Evolutionary conservation across 2,797 vertebrate species (phyloP).

Genomic region (Ctenopoma kingsleyae): DNA sequence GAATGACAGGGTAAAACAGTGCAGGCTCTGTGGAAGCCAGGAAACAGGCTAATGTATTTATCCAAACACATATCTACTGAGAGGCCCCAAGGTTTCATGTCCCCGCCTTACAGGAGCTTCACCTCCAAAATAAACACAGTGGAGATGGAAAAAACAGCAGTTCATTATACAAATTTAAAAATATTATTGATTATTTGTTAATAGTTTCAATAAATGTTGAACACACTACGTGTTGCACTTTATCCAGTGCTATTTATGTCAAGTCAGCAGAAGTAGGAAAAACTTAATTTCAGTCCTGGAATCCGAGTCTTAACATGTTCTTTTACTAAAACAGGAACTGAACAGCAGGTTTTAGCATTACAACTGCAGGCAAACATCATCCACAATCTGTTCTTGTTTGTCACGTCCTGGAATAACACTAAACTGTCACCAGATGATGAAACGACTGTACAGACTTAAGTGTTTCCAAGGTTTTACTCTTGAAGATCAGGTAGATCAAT

Average conservation of each 20-base stretch:
- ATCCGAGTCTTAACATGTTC: conserved; percentile 7
- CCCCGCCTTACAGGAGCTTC: conserved; percentile 35
- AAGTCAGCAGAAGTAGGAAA: not conserved
- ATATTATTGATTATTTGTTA: not conserved
- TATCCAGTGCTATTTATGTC: not conserved
- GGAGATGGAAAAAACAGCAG: not conserved
- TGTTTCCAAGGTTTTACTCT: conserved; percentile 3
- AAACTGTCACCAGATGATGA: conserved; percentile 17
- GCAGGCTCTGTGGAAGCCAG: conserved; percentile 79
- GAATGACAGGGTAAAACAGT: conserved; percentile 78
- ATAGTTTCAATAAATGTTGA: not conserved
- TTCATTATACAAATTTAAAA: not conserved
- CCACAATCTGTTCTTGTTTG: conserved; percentile 22
- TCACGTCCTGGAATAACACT: conserved; percentile 22
- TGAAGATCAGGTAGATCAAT: not conserved
- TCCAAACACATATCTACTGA: conserved; percentile 79
- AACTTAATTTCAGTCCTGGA: not conserved
- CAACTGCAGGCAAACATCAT: conserved; percentile 10
- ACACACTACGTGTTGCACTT: not conserved
- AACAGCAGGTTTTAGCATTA: conserved; percentile 12
- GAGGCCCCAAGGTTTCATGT: conserved; percentile 62
- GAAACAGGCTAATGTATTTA: conserved; percentile 83
- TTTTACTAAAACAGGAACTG: not conserved
- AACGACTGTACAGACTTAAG: conserved; percentile 4
- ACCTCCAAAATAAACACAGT: conserved; percentile 13